Percentiles rank a stretch among this genome's conserved stretches.
phyloP scores from a whole-genome alignment of 1,140 invertebrate species.

The Notospermus geniculatus region DNA sequence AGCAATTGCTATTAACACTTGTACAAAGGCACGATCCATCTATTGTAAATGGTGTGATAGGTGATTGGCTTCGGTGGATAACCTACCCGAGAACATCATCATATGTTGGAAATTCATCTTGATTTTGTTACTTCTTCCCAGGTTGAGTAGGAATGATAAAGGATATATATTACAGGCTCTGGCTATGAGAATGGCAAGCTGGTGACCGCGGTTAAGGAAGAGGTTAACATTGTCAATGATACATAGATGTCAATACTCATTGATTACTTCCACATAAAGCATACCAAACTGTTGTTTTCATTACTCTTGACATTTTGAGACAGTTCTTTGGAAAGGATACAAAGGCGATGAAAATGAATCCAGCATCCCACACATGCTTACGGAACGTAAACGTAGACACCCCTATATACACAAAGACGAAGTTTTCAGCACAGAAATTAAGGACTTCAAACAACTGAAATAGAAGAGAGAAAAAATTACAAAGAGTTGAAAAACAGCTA shows the following conservation, averaged over 20 bases:
- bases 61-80: no score
- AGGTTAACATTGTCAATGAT: no score
- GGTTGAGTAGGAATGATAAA: conserved; percentile 88
- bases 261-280: no score
- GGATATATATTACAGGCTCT: conserved; percentile 94
- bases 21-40: conserved; percentile 6
- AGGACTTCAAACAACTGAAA: conserved; percentile 86
- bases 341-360: conserved; percentile 90
- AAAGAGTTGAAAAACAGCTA: no score
- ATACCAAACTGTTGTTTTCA: no score
- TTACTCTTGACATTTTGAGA: no score
- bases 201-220: conserved; percentile 31
- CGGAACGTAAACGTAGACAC: conserved; percentile 98
- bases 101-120: conserved; percentile 90
- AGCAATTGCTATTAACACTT: no score
- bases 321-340: conserved; percentile 62
- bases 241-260: no score
- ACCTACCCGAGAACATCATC: conserved; percentile 94
- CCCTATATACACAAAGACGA: conserved; percentile 98
- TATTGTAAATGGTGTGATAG: no score
- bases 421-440: conserved; percentile 97
- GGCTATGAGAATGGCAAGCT: conserved; percentile 82
- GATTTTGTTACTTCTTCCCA: conserved; percentile 90
- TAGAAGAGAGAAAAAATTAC: conserved; percentile 19
- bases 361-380: conserved; percentile 87